These are phyloP conservation scores for Dallia pectoralis DNA, from an alignment of 2,797 vertebrate species.

Conservation along the genomic window DNA sequence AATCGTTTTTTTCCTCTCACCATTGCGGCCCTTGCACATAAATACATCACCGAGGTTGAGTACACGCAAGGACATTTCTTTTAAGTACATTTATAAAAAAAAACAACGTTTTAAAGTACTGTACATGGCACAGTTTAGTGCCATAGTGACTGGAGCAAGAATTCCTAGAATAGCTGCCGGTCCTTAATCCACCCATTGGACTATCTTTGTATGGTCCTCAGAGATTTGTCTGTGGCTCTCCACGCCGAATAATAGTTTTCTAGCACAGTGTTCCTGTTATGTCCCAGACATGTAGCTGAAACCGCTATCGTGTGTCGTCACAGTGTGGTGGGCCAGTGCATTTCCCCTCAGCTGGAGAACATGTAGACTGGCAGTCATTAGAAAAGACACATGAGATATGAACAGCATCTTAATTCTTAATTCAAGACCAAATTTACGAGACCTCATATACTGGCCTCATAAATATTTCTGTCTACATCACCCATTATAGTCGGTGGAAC, in stretches of 20 bases:
- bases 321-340: constrained; percentile 28
- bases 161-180: constrained; percentile 73
- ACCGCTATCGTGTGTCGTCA: constrained; percentile 56
- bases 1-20: neutral
- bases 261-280: constrained; percentile 55
- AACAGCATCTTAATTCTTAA: neutral
- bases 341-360: neutral
- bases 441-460: neutral
- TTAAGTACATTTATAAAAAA: constrained; percentile 32
- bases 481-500: constrained; percentile 13
- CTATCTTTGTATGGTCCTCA: constrained; percentile 69
- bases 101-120: neutral
- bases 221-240: constrained; percentile 72
- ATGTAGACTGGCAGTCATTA: constrained; percentile 37
- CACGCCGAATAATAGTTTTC: constrained; percentile 65
- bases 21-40: neutral
- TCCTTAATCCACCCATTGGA: constrained; percentile 72
- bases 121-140: constrained; percentile 56
- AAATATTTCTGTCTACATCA: constrained; percentile 5
- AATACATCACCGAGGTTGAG: neutral
- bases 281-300: constrained; percentile 50
- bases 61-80: constrained; percentile 26
- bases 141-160: constrained; percentile 63
- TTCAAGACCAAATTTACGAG: neutral
- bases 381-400: constrained; percentile 33